Evolutionary conservation across 2,113 vertebrate species (phyloP).

Genomic region (Oenanthe oenanthe): DNA sequence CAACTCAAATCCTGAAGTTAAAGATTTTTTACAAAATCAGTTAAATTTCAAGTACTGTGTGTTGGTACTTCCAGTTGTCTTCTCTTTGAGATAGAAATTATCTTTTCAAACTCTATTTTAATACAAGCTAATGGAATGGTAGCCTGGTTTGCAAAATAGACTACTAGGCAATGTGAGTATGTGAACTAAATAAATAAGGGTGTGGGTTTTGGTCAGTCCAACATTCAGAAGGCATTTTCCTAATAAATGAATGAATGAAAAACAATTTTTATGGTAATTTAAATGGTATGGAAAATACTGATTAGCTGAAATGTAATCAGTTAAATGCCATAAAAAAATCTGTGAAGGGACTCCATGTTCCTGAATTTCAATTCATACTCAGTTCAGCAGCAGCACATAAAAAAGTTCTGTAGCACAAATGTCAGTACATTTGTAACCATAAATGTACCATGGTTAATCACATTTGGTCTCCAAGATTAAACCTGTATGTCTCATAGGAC

Average conservation of each 20-base stretch:
- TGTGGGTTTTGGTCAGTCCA: neutral
- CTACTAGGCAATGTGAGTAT: neutral
- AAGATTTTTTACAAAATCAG: neutral
- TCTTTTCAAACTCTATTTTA: neutral
- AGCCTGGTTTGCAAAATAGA: neutral
- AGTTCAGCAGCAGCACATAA: neutral
- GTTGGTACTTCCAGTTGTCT: neutral
- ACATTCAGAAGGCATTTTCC: neutral
- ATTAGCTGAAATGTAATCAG: neutral
- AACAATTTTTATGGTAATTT: neutral
- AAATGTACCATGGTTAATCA: neutral
- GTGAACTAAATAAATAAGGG: neutral
- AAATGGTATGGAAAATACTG: neutral
- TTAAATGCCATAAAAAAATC: neutral
- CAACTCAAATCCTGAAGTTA: neutral
- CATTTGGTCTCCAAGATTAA: neutral
- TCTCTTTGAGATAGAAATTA: neutral
- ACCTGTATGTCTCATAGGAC: neutral
- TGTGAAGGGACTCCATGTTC: neutral
- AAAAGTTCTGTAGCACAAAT: neutral
- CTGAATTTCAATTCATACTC: slow-evolving; percentile 14
- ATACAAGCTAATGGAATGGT: neutral
- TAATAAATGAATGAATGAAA: neutral
- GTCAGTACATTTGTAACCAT: neutral
- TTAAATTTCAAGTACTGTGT: neutral